Evolutionary conservation across 2,797 vertebrate species (phyloP).

Genomic region (Enteromius anoplus): DNA sequence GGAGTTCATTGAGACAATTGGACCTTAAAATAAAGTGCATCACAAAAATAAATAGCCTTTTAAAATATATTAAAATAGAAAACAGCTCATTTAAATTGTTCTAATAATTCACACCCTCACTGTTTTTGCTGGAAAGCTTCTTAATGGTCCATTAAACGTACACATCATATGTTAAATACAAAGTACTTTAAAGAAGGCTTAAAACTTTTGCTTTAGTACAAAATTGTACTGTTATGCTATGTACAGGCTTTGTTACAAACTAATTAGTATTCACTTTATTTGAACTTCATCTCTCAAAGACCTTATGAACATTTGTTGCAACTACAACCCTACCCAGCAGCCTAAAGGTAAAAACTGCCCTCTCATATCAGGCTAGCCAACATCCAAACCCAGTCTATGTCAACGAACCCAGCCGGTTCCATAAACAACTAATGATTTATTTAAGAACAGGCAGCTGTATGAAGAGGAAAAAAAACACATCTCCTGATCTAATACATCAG

Average conservation of each 20-base stretch:
- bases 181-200: not conserved
- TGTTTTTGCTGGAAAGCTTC: not conserved
- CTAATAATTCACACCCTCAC: not conserved
- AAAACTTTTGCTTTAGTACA: not conserved
- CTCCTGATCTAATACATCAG: slow-evolving; percentile 47
- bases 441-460: slow-evolving; percentile 47
- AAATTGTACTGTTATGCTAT: not conserved
- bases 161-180: not conserved
- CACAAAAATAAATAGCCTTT: not conserved
- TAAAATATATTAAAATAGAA: not conserved
- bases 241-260: not conserved
- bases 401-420: slow-evolving; percentile 40
- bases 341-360: slow-evolving; percentile 42
- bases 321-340: not conserved
- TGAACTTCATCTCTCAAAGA: not conserved
- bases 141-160: not conserved
- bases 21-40: not conserved
- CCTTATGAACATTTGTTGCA: not conserved
- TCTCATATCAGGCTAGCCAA: slow-evolving; percentile 49
- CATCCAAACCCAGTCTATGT: slow-evolving; percentile 45
- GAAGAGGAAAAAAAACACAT: slow-evolving; percentile 10
- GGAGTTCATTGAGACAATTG: not conserved
- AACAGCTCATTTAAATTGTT: too few relatives aligned
- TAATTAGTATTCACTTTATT: not conserved
- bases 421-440: slow-evolving; percentile 62